Conservation (phyloP, 2,888 invertebrate genomes). For the Cepaea hortensis region DNA sequence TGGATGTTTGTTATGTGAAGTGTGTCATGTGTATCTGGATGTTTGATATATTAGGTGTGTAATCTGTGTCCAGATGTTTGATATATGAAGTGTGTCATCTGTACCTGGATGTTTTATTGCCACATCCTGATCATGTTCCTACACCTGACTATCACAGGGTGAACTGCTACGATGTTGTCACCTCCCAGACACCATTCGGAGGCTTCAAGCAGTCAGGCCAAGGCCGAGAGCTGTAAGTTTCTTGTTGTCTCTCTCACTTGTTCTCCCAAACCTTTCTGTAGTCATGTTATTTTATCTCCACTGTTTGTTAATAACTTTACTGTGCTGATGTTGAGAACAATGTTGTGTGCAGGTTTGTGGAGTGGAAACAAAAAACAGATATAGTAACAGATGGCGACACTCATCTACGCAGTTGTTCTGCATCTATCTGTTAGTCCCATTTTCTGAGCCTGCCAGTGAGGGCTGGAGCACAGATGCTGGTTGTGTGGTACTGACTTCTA, state of each 20-base stretch:
- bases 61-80: too few species aligned
- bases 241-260: neutral
- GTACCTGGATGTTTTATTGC: too few species aligned
- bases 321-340: neutral
- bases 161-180: constrained; percentile 67
- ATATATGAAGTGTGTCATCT: too few species aligned
- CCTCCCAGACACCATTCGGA: constrained; percentile 68
- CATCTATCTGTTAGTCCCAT: neutral
- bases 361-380: too few species aligned
- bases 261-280: neutral
- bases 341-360: neutral
- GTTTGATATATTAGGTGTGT: too few species aligned
- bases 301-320: neutral
- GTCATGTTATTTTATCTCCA: neutral
- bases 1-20: too few species aligned
- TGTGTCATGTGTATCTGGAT: too few species aligned
- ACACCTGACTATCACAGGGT: constrained; percentile 59
- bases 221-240: constrained; percentile 87
- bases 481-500: too few species aligned
- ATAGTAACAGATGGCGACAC: too few species aligned
- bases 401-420: neutral
- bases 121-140: neutral
- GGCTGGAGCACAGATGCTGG: too few species aligned
- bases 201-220: constrained; percentile 80
- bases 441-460: neutral